Evolutionary conservation across 2,888 invertebrate species (phyloP), one percentile per base, ranked within the genome.

Genomic region (Eudemis profundana): DNA sequence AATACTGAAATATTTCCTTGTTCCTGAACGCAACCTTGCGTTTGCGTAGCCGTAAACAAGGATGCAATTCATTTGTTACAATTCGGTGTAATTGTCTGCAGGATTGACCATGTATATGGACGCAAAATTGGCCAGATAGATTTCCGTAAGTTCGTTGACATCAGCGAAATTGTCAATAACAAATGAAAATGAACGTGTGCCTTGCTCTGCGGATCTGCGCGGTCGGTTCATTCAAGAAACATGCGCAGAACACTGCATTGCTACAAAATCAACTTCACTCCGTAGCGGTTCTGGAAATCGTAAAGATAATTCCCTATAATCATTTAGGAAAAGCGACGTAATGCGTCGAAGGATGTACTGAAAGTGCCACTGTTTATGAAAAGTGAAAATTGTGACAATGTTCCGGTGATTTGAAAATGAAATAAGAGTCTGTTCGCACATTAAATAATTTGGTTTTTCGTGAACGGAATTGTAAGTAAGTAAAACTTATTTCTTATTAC

Each of bases 181-280:
- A 85, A 85, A 85, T 83, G 82, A 82, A 80, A 84, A 83, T 81
- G 81, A 83, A 69, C 70, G 74, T 70, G 67, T 71, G 68, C 70
- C 59, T 68, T 70, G 69, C 69, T 81, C 75, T 75, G 81, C 78
- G 74, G 79, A 78, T 79, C 83, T 90, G 90, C 90, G 90, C 90
- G 89, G 79, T 80, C 77, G 77, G 73, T 77, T 74, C 81, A 82
- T 78, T 78, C 75, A 78, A 72, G 74, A 81, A 78, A 85, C 90
- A 89, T 90, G 90, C 90, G 90, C 90, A 90, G 84, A 85, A 83
- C 84, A 84, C 90, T 85, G 90, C 91, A 90, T 77, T 90, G 89
- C 90, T 84, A 87, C 90, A 90, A 88, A 87, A 83, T 83, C 82
- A 87, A 90, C 86, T 87, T 88, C 85, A 85, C 81, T 81, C 78